Conservation (phyloP, 2,888 invertebrate species). For the Chaetogeoica ovagalla region DNA sequence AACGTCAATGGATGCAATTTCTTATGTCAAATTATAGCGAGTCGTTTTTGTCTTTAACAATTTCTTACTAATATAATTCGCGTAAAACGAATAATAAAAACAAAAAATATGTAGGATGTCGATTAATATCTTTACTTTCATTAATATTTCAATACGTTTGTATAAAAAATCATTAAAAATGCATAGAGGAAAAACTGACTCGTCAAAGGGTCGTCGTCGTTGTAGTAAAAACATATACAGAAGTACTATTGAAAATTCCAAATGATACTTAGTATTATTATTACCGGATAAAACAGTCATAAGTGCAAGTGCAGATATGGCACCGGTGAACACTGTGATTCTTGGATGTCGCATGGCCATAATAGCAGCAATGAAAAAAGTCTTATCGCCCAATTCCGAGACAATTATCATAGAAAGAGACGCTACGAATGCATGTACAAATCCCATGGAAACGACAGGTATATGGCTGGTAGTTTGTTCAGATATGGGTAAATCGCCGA, state of each 20-base stretch:
- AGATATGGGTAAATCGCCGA: not conserved
- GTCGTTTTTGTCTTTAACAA: too few species aligned
- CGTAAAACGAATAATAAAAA: too few species aligned
- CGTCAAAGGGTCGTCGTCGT: too few species aligned
- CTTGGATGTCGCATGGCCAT: constrained; percentile 99
- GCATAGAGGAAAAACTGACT: too few species aligned
- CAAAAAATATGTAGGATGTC: too few species aligned
- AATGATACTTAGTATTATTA: not conserved
- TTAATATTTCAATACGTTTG: too few species aligned
- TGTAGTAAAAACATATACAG: too few species aligned
- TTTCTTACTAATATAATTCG: too few species aligned
- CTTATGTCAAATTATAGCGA: too few species aligned
- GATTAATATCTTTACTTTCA: too few species aligned
- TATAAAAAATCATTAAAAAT: too few species aligned
- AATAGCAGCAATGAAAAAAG: constrained; percentile 98
- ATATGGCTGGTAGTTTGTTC: constrained; percentile 2
- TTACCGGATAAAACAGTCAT: constrained; percentile 92
- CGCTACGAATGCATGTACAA: constrained; percentile 91
- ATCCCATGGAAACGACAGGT: constrained; percentile 63
- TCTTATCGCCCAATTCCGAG: constrained; percentile 97
- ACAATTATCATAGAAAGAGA: constrained; percentile 95
- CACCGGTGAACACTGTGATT: constrained; percentile 87
- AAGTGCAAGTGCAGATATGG: constrained; percentile 85
- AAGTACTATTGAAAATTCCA: not conserved
- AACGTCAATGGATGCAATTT: too few species aligned